Evolutionary conservation across 2,888 invertebrate genomes (phyloP).

Genomic region (Drosophila seclusa): DNA sequence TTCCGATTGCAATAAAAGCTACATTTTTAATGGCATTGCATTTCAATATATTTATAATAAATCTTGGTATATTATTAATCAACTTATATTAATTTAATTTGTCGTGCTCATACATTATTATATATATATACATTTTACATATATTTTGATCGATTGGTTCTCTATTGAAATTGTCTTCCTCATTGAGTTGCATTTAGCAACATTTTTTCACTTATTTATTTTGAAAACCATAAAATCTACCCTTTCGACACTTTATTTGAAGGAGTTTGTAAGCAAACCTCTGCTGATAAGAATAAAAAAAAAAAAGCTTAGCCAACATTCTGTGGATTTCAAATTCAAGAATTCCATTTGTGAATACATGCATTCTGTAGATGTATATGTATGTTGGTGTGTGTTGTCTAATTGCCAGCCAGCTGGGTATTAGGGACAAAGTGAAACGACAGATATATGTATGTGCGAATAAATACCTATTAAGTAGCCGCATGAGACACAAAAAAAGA

Average conservation of each 20-base stretch:
- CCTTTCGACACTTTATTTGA: neutral
- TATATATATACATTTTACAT: too few relatives aligned
- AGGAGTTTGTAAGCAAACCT: neutral
- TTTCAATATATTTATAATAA: neutral
- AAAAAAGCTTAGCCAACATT: neutral
- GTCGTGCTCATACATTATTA: too few relatives aligned
- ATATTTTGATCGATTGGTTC: neutral
- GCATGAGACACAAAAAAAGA: constrained; percentile 22
- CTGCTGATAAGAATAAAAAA: neutral
- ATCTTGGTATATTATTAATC: neutral
- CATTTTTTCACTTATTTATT: neutral
- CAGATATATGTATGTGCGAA: constrained; percentile 29
- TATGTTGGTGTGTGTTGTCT: neutral
- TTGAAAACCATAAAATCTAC: neutral
- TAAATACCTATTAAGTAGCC: constrained; percentile 58
- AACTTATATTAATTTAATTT: neutral
- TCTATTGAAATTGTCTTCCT: neutral
- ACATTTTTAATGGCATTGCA: neutral
- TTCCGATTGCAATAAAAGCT: neutral
- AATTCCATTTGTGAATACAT: neutral
- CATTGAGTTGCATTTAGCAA: neutral
- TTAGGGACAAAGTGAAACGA: constrained; percentile 17
- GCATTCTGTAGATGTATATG: constrained; percentile 1
- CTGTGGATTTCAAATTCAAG: neutral
- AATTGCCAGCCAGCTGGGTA: constrained; percentile 30